Evolutionary conservation across 2,113 vertebrate species (phyloP), one percentile per base, ranked within the genome.

Genomic region (Labeo catla): DNA sequence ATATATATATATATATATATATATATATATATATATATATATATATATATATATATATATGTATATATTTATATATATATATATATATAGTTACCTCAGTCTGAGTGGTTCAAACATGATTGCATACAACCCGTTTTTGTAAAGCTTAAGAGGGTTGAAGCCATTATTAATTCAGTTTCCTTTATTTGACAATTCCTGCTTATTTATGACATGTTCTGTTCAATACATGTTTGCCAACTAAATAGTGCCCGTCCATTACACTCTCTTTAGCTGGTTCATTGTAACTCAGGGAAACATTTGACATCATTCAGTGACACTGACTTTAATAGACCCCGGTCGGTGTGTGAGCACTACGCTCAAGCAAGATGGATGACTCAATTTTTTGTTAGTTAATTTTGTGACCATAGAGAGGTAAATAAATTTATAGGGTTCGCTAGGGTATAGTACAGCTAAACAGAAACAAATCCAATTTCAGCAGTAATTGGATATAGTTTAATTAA

Each of bases 401-500:
- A 47, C 79, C 59, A 19, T 28, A 66, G 59, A 34, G 79, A 81
- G 59, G 43, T 81, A 65, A 65, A 81, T 49, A 65, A 28, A 81
- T 49, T 6, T 65, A 28, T 34, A 66, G 2, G 39, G 59, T 34
- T 49, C 59, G 8, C 43, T n/a, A 34, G 79, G n/a, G 21, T 81
- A 23, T 66, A 81, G 79, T 49, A 66, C 43, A 65, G 36, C 57
- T 63, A 47, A 81, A 49, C 13, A 3, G 59, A 76, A 81, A 81
- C 59, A 81, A 66, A 81, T 81, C 13, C 59, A 81, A 81, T 81
- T 66, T 81, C 12, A 49, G 39, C 23, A 45, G 21, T 81, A 34
- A 81, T 63, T 81, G 59, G 79, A 10, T 65, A 13, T 21, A 49
- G 79, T 66, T 81, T 81, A 34, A 81, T 81, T 81, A 81, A 81